Base-by-base conservation (phyloP, 2,113 vertebrate species). In the Halcyon senegalensis region DNA sequence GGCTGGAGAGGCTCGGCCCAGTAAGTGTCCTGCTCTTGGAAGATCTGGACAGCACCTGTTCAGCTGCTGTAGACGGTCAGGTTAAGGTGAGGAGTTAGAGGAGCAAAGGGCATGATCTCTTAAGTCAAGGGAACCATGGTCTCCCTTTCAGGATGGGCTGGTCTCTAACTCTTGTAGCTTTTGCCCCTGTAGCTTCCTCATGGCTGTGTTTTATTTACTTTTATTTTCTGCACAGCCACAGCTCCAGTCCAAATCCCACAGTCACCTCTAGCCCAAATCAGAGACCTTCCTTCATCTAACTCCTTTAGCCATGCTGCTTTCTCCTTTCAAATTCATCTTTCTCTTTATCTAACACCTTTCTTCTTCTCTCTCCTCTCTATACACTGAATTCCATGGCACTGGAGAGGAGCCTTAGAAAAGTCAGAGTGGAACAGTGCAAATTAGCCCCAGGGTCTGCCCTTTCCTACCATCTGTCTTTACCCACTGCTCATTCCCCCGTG, bases 401-500 rank as follows among this genome's bases (percentile, higher is more conserved):
- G 81, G 64, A 53, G 55, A 73, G 39, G 8, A 87, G 23, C 35
- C 30, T 72, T 60, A 59, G 64, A 75, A 78, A 94, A 93, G 60
- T 30, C 75, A 78, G 80, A 33, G 76, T 51, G 51, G 68, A 91
- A 46, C 28, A 74, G 21, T 21, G 33, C 59, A 86, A 44, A 77
- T 84, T 58, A 85, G 82, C 88, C 56, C 17, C 5, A 67, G 90
- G 75, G 59, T 77, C 16, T 93, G 55, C 43, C 41, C 44, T 67
- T 80, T 84, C 72, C 31, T 59, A 56, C 50, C 46, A 89, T 91
- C 92, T 96, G 78, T 77, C 51, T 77, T 91, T 88, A 92, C 51
- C 24, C 66, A 67, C 27, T 51, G 17, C n/a, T 89, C 28, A 64
- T 84, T 92, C 73, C 62, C 83, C 15, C 48, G 43, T 81, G 76